These are phyloP conservation scores for Ailurus styani DNA, from an alignment of 2,113 vertebrate species.

Conservation along the genomic window DNA sequence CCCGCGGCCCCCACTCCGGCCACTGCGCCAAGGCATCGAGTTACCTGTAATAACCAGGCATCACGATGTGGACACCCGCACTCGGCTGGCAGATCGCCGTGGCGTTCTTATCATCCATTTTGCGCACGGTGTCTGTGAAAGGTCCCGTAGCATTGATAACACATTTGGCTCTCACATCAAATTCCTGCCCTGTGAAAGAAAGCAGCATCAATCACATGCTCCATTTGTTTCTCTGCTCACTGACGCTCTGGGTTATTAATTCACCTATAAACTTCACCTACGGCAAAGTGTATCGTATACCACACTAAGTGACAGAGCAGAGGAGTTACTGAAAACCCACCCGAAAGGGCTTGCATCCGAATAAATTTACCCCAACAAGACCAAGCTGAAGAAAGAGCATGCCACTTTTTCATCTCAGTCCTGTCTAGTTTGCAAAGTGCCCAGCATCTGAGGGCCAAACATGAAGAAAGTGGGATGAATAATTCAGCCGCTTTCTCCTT, in stretches of 20 bases:
- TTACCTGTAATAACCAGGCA: conserved; percentile 94
- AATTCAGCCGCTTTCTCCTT: conserved; percentile 29
- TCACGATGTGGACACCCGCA: conserved; percentile 91
- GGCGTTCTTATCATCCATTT: conserved; percentile 92
- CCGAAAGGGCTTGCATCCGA: background rate
- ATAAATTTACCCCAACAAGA: background rate
- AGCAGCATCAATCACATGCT: conserved; percentile 90
- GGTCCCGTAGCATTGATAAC: conserved; percentile 98
- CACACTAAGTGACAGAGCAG: conserved; percentile 25
- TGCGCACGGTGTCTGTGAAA: conserved; percentile 91
- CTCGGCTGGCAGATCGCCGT: conserved; percentile 92
- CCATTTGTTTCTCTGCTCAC: conserved; percentile 85
- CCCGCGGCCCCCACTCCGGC: background rate
- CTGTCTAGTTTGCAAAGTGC: conserved; percentile 14
- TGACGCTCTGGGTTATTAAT: conserved; percentile 86
- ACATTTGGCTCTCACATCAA: conserved; percentile 98
- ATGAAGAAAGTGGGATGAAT: background rate
- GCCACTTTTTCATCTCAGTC: background rate
- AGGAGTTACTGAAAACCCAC: background rate
- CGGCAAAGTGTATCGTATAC: conserved; percentile 79
- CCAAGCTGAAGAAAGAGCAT: background rate
- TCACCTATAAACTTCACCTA: conserved; percentile 85
- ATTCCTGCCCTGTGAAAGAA: conserved; percentile 96
- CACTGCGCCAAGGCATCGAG: background rate
- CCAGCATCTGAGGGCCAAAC: background rate